Percentiles rank a stretch among this genome's conserved stretches.
Conservation (phyloP, 2,113 vertebrate species). For the Climacteris rufus region DNA sequence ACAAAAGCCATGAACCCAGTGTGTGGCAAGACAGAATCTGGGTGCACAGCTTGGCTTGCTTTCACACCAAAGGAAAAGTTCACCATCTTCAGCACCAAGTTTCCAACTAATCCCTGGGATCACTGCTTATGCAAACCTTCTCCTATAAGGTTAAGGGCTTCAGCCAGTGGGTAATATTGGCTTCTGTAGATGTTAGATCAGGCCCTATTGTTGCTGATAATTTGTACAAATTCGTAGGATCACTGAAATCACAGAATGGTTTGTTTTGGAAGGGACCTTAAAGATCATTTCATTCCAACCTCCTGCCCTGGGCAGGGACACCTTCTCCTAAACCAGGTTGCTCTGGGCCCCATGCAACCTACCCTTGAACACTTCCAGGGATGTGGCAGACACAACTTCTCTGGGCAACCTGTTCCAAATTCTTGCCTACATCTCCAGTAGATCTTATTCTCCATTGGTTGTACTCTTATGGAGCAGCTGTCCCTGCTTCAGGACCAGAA, state of each 20-base stretch:
- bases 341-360: background rate
- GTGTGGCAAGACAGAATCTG: background rate
- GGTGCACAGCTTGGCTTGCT: background rate
- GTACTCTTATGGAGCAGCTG: background rate
- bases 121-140: background rate
- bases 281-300: background rate
- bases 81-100: accelerated
- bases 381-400: background rate
- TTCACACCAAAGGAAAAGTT: background rate
- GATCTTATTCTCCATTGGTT: background rate
- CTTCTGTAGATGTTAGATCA: accelerated
- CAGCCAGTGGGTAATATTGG: background rate
- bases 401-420: background rate
- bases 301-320: background rate
- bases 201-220: background rate
- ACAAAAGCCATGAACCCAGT: background rate
- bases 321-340: background rate
- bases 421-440: background rate
- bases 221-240: background rate
- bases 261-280: background rate
- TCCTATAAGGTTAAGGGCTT: background rate
- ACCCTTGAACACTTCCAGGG: background rate
- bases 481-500: background rate
- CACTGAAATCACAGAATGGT: background rate
- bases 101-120: background rate